These are phyloP conservation scores for Leptinotarsa undecemlineata DNA, from an alignment of 1,140 invertebrate species.

Conservation along the genomic window DNA sequence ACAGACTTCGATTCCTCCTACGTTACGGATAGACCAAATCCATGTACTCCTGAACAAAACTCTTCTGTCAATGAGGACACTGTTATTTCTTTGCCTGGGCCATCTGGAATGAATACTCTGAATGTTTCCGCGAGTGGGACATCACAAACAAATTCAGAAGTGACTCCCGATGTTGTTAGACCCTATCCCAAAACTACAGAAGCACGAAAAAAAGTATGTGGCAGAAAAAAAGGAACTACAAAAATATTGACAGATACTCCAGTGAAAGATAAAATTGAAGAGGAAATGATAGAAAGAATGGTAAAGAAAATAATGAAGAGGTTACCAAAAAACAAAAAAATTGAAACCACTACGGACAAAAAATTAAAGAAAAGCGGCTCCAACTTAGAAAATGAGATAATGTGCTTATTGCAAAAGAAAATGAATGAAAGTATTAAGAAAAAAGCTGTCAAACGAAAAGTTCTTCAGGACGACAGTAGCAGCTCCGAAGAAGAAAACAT, in stretches of 20 bases:
- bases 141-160: background rate
- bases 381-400: background rate
- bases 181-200: slow-evolving; percentile 6
- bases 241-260: slow-evolving; percentile 8
- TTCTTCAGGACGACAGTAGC: background rate
- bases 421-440: background rate
- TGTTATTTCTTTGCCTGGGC: background rate
- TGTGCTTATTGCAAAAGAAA: slow-evolving; percentile 8
- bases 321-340: background rate
- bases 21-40: background rate
- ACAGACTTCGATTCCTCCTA: background rate
- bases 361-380: background rate
- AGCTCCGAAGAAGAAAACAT: background rate
- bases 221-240: background rate
- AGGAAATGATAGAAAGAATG: background rate
- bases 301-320: slow-evolving; percentile 4
- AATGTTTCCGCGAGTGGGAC: background rate
- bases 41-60: background rate
- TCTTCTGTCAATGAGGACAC: background rate
- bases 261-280: slow-evolving; percentile 9
- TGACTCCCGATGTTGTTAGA: slow-evolving; percentile 1
- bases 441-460: background rate
- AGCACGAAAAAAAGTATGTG: background rate
- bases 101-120: background rate
- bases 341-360: background rate